Conservation (phyloP, 2,113 vertebrate species). For the Nibea albiflora region DNA sequence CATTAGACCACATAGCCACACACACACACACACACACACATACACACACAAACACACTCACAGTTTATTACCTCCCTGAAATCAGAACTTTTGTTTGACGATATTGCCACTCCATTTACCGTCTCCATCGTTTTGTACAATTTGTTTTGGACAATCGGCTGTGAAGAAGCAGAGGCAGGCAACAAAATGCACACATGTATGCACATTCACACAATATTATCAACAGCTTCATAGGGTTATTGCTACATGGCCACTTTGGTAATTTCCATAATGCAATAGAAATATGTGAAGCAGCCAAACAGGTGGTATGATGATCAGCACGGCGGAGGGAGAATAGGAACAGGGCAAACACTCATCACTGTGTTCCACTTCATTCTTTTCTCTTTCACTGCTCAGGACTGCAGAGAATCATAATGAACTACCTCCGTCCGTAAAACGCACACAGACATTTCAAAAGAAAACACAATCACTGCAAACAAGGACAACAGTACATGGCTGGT, state of each 20-base stretch:
- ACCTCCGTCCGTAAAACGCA: neutral
- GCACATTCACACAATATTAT: neutral
- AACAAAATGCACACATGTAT: conserved; percentile 8
- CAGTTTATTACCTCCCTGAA: neutral
- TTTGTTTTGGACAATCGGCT: conserved; percentile 29
- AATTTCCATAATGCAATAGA: conserved; percentile 60
- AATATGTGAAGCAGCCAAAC: conserved; percentile 49
- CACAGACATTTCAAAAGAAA: conserved; percentile 7
- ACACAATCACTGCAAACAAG: conserved; percentile 12
- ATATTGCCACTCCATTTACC: neutral
- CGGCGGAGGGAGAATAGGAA: conserved; percentile 40
- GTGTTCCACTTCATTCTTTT: conserved; percentile 44
- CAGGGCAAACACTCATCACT: conserved; percentile 49
- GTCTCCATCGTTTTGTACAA: neutral
- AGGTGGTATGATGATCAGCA: conserved; percentile 47
- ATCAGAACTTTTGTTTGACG: neutral
- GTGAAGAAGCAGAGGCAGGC: neutral
- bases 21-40: neutral
- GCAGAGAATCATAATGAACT: conserved; percentile 57
- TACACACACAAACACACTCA: neutral
- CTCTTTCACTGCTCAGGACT: conserved; percentile 45
- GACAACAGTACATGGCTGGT: neutral
- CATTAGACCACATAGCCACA: no score
- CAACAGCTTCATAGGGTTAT: conserved; percentile 24
- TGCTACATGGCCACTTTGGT: conserved; percentile 27